Conservation (phyloP, 2,888 invertebrate genomes). For the Drosophila cracens region DNA sequence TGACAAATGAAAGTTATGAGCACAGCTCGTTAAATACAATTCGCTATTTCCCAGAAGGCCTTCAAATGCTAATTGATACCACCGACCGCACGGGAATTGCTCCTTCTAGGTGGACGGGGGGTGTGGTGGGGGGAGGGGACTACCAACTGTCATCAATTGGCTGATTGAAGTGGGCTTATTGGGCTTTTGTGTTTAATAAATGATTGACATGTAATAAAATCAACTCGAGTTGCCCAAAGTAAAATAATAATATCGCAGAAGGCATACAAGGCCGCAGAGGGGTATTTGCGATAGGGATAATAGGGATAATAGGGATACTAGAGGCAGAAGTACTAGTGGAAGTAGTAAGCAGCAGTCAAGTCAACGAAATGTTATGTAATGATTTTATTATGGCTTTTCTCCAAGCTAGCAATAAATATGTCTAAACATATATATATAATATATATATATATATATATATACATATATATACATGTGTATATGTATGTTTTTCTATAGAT, state of each 20-base stretch:
- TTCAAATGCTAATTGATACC: constrained; percentile 43
- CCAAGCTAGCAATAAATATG: constrained; percentile 38
- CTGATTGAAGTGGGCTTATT: constrained; percentile 48
- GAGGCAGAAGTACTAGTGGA: neutral
- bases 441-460: neutral
- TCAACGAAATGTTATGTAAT: constrained; percentile 61
- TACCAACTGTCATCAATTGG: constrained; percentile 24
- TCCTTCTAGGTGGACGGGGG: neutral
- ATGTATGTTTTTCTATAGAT: neutral
- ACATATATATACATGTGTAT: neutral
- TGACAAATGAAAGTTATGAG: constrained; percentile 58
- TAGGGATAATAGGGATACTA: neutral
- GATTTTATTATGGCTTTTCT: constrained; percentile 60
- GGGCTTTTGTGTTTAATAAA: constrained; percentile 40
- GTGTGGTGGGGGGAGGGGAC: neutral
- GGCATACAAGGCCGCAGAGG: neutral
- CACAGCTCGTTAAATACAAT: constrained; percentile 40
- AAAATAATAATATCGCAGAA: constrained; percentile 38
- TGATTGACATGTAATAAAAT: constrained; percentile 60
- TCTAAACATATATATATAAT: constrained; percentile 3
- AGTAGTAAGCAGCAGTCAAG: neutral
- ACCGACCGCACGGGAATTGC: neutral
- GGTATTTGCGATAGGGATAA: neutral
- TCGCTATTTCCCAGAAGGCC: constrained; percentile 21
- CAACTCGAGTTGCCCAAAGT: constrained; percentile 31